These are phyloP conservation scores for Platycheirus albimanus DNA, from an alignment of 2,888 invertebrate species.

Conservation along the genomic window DNA sequence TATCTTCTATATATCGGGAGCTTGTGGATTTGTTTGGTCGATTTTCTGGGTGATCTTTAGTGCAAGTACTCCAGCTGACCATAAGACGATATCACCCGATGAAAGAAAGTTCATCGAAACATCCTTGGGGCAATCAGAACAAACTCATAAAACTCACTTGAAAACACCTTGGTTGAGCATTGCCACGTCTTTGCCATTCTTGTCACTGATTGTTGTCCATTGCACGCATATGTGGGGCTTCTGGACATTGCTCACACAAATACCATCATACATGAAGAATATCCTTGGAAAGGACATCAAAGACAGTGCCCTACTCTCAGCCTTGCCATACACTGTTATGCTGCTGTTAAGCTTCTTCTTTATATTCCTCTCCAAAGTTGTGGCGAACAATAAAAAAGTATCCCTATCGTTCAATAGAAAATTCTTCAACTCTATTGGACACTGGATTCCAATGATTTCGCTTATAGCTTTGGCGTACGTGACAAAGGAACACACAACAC, in stretches of 20 bases:
- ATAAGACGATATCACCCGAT: constrained; percentile 85
- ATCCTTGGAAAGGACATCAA: constrained; percentile 89
- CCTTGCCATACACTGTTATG: constrained; percentile 89
- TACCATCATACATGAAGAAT: constrained; percentile 90
- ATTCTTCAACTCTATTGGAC: constrained; percentile 85
- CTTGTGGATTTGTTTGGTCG: constrained; percentile 86
- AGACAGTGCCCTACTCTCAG: constrained; percentile 87
- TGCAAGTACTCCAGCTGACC: constrained; percentile 86
- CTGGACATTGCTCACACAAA: constrained; percentile 91
- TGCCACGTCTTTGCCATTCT: constrained; percentile 89
- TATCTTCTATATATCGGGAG: constrained; percentile 89
- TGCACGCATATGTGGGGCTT: constrained; percentile 91
- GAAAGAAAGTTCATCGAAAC: constrained; percentile 88
- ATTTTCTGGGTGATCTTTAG: constrained; percentile 86
- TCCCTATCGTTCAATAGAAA: constrained; percentile 83
- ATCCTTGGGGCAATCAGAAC: constrained; percentile 84
- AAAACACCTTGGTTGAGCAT: constrained; percentile 90
- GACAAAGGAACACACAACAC: constrained; percentile 78
- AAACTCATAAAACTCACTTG: constrained; percentile 75
- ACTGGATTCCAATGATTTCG: constrained; percentile 88
- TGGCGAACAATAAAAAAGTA: constrained; percentile 78
- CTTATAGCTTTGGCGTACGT: constrained; percentile 86
- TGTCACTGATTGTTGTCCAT: constrained; percentile 89
- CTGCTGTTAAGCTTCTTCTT: constrained; percentile 89
- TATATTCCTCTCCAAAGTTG: constrained; percentile 86